A percentile compares a stretch with the other conserved stretches of the same genome.
Conservation (phyloP, 2,888 invertebrate species). For the Conomelus anceps region DNA sequence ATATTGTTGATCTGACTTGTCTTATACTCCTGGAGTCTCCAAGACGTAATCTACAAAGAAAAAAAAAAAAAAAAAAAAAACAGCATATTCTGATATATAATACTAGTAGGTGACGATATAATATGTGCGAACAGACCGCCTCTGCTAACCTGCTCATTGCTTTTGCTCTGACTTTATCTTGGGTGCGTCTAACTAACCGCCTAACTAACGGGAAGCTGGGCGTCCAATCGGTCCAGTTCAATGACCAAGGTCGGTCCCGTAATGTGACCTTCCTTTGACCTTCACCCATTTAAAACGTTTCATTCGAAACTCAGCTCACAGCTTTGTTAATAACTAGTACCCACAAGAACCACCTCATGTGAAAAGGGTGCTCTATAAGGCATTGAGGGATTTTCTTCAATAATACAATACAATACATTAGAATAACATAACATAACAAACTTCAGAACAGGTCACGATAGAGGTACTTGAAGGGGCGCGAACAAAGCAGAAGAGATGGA, state of each 20-base stretch:
- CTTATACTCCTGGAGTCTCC: too few relatives aligned
- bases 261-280: constrained; percentile 8
- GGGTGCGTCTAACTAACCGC: constrained; percentile 5
- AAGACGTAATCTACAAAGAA: too few relatives aligned
- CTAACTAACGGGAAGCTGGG: background rate
- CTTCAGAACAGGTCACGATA: background rate
- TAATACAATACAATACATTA: too few relatives aligned
- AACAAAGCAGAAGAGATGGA: background rate
- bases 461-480: background rate
- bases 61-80: too few relatives aligned
- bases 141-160: background rate
- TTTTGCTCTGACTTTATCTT: background rate
- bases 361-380: background rate
- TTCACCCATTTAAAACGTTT: constrained; percentile 1
- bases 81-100: too few relatives aligned
- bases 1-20: too few relatives aligned
- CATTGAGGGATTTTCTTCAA: too few relatives aligned
- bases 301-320: background rate
- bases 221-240: constrained; percentile 4
- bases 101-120: background rate
- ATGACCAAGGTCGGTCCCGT: constrained; percentile 13
- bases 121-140: background rate
- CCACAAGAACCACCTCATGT: background rate
- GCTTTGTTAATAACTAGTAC: background rate
- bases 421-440: background rate